Evolutionary conservation across 2,888 invertebrate genomes (phyloP).

Genomic region (Drosophila suboccidentalis): DNA sequence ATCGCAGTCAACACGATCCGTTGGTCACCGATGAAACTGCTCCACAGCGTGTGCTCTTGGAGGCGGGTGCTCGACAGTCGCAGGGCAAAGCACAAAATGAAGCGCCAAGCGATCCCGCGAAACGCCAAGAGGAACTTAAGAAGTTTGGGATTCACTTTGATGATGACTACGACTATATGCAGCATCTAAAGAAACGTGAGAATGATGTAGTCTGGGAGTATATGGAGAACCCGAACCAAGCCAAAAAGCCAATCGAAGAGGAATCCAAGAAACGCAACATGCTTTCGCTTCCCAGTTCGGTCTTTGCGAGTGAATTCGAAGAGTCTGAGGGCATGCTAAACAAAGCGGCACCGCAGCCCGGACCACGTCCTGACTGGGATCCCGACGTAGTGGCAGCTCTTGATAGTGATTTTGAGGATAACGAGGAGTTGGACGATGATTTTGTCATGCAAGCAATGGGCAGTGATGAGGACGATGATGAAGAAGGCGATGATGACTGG

Average conservation of each 20-base stretch:
- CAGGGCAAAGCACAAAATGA: conserved; percentile 69
- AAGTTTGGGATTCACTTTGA: conserved; percentile 97
- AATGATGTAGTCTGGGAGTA: conserved; percentile 85
- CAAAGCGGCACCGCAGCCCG: conserved; percentile 85
- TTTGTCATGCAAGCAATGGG: conserved; percentile 92
- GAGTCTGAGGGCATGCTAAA: conserved; percentile 90
- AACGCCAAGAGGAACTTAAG: conserved; percentile 89
- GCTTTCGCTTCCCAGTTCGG: conserved; percentile 92
- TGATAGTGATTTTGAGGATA: conserved; percentile 96
- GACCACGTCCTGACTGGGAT: conserved; percentile 91
- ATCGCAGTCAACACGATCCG: conserved; percentile 97
- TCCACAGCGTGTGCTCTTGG: conserved; percentile 94
- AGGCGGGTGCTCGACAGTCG: conserved; percentile 82
- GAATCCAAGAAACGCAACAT: conserved; percentile 61
- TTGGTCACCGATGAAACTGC: conserved; percentile 94
- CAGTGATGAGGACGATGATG: conserved; percentile 63
- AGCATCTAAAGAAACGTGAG: conserved; percentile 89
- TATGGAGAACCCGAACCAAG: conserved; percentile 84
- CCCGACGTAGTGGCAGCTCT: conserved; percentile 97
- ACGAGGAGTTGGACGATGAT: conserved; percentile 96
- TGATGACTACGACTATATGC: conserved; percentile 97
- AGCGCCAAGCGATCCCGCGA: conserved; percentile 83
- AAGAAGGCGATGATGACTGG: conserved; percentile 71
- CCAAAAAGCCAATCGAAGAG: conserved; percentile 63
- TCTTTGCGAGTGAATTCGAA: conserved; percentile 94